Base-by-base conservation (phyloP, 2,797 vertebrate genomes). In the Falco peregrinus region DNA sequence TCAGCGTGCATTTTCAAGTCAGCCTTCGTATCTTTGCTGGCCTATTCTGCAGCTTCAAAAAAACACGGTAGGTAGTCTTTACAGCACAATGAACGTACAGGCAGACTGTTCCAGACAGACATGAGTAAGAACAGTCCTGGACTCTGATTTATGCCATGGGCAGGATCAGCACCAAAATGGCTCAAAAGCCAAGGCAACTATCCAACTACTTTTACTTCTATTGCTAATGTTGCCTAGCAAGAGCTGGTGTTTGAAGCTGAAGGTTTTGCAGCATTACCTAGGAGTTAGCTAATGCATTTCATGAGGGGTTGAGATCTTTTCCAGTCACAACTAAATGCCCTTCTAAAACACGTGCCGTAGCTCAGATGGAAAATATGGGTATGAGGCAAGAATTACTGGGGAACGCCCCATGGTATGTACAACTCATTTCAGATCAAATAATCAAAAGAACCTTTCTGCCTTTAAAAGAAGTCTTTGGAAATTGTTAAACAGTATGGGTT, bases 31-130 rank as follows among this genome's bases (percentile, higher is more conserved):
- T 53, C 77, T 82, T 59, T 91, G 76, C 61, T 71, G 75, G 43
- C 12, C 61, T 85, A 18, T 67, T 50, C 84, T 89, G 51, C 70
- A 91, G 82, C 76, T 86, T 84, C 41, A 61, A 29, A 91, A 89
- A 69, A 1, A 43, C 85, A 26, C 2, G 3, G 33, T 45, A 45
- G 3, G 33, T 45, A 45, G 84, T 65, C 84, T 92, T 93, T 81
- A 85, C 78, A 51, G 50, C 4, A 37, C 1, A 20, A n/a, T 6
- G 53, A 71, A 83, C 0, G 0, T 37, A 73, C 51, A 50, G 43
- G 53, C 53, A 89, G 57, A 68, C 11, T 3, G 3, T 39, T 87
- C 24, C 50, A 75, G 47, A 67, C 10, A 85, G 76, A 71, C 9
- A 4, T 15, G 43, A 84, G 16, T 8, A 35, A 87, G 64, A 91